Conservation (phyloP, 2,797 vertebrate species). For the Taeniopygia guttata region DNA sequence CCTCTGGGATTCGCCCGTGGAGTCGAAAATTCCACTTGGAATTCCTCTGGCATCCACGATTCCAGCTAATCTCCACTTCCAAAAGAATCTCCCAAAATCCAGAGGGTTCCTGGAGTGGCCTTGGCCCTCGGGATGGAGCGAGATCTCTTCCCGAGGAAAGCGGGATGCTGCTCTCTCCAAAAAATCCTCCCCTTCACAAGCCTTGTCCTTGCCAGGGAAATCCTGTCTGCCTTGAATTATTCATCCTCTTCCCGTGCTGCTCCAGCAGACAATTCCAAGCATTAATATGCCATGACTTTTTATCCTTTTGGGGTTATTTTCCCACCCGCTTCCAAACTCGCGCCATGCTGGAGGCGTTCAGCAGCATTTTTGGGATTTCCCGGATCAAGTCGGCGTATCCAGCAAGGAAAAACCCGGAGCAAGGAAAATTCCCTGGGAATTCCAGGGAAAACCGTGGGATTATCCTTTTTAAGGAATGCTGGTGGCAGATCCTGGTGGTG, state of each 20-base stretch:
- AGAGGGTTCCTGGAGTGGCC: background rate
- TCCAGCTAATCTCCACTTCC: conserved; percentile 52
- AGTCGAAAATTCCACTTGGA: conserved; percentile 69
- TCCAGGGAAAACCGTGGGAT: background rate
- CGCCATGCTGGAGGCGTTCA: rapidly evolving
- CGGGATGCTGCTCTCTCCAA: conserved; percentile 53
- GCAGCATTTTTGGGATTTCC: background rate
- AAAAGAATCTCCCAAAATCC: background rate
- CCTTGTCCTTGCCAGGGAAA: conserved; percentile 78
- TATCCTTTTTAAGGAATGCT: background rate
- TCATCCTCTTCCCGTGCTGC: conserved; percentile 76
- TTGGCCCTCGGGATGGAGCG: conserved; percentile 23
- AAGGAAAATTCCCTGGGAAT: background rate
- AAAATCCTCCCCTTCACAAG: conserved; percentile 74
- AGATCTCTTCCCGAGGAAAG: background rate
- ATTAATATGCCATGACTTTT: conserved; percentile 72
- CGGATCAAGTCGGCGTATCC: background rate
- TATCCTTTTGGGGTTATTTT: background rate
- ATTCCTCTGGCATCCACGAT: conserved; percentile 72
- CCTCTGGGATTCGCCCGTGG: conserved; percentile 58
- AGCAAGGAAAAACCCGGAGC: background rate
- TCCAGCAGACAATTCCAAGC: conserved; percentile 65
- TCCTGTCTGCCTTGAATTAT: conserved; percentile 81
- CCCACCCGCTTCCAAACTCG: background rate
- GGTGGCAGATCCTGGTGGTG: background rate